These are phyloP conservation scores for Drosophila nr. perissopoda DNA, from an alignment of 2,888 invertebrate genomes.

Conservation along the genomic window DNA sequence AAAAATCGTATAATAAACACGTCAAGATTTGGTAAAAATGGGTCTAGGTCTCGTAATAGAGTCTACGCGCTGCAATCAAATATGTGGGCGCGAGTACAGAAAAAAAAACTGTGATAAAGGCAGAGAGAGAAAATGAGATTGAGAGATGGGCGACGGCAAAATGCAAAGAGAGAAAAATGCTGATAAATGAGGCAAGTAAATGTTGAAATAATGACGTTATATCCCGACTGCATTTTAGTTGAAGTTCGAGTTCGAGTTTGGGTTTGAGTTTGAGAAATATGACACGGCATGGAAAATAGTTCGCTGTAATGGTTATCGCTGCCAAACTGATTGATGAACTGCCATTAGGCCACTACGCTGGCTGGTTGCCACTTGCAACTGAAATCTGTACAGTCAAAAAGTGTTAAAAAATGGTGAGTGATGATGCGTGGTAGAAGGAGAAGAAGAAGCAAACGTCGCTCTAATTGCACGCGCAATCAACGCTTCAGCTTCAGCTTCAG, in stretches of 20 bases:
- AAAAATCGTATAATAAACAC: constrained; percentile 30
- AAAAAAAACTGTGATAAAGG: constrained; percentile 23
- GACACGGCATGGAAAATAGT: constrained; percentile 63
- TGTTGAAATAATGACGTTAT: constrained; percentile 72
- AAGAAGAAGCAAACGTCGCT: constrained; percentile 44
- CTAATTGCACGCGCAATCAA: constrained; percentile 78
- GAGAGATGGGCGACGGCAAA: constrained; percentile 39
- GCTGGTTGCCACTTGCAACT: constrained; percentile 34
- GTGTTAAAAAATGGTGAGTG: constrained; percentile 78
- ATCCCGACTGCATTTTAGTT: constrained; percentile 51
- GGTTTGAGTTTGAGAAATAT: constrained; percentile 53
- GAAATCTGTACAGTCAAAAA: constrained; percentile 51
- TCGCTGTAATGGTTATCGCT: constrained; percentile 61
- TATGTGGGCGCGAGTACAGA: constrained; percentile 56
- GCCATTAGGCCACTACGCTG: constrained; percentile 66
- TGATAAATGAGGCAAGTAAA: constrained; percentile 78
- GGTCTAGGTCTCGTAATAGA: constrained; percentile 26
- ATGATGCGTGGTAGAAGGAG: constrained; percentile 58
- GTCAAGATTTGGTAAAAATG: constrained; percentile 34
- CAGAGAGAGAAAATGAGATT: constrained; percentile 1
- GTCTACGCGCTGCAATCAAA: constrained; percentile 29
- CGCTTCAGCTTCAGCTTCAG: constrained; percentile 29
- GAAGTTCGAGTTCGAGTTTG: constrained; percentile 16
- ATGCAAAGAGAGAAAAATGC: constrained; percentile 63
- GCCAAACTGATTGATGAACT: constrained; percentile 76